These are phyloP conservation scores for Misgurnus mizolepis DNA, from an alignment of 2,113 vertebrate genomes.

Conservation along the genomic window DNA sequence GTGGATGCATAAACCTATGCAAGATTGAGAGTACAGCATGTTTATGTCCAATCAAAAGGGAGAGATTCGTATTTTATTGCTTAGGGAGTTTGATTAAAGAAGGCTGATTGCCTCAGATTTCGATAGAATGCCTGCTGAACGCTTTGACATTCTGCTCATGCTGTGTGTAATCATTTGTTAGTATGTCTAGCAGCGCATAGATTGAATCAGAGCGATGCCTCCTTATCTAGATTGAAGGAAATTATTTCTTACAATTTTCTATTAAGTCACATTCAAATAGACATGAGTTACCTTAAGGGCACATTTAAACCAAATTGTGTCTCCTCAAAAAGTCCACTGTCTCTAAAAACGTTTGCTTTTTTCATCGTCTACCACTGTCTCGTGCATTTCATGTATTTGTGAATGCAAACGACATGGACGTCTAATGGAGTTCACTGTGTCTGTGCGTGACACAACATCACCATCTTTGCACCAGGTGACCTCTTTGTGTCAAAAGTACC, in stretches of 20 bases:
- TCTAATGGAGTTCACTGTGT: constrained; percentile 10
- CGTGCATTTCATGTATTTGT: not conserved
- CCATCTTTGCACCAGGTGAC: constrained; percentile 13
- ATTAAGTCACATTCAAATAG: constrained; percentile 41
- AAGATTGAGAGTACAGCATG: constrained; percentile 6
- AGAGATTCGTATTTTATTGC: constrained; percentile 32
- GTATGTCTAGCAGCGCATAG: constrained; percentile 18
- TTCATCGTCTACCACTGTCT: constrained; percentile 5
- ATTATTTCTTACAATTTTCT: constrained; percentile 43
- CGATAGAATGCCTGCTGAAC: constrained; percentile 14
- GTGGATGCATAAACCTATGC: constrained; percentile 48
- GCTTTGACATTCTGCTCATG: constrained; percentile 39
- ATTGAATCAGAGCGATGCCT: constrained; percentile 34
- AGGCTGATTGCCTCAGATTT: constrained; percentile 38
- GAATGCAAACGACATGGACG: constrained; percentile 29
- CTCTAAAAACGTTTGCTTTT: constrained; percentile 6
- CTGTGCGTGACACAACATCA: constrained; percentile 6
- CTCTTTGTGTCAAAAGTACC: constrained; percentile 44
- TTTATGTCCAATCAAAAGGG: constrained; percentile 15
- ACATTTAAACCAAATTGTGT: constrained; percentile 25
- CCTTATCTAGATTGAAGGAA: constrained; percentile 43
- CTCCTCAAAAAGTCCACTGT: constrained; percentile 5
- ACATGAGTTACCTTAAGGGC: constrained; percentile 26
- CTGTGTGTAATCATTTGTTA: constrained; percentile 33
- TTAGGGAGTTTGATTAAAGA: constrained; percentile 38